Evolutionary conservation across 1,140 invertebrate species (phyloP).

Genomic region (Euwallacea similis): DNA sequence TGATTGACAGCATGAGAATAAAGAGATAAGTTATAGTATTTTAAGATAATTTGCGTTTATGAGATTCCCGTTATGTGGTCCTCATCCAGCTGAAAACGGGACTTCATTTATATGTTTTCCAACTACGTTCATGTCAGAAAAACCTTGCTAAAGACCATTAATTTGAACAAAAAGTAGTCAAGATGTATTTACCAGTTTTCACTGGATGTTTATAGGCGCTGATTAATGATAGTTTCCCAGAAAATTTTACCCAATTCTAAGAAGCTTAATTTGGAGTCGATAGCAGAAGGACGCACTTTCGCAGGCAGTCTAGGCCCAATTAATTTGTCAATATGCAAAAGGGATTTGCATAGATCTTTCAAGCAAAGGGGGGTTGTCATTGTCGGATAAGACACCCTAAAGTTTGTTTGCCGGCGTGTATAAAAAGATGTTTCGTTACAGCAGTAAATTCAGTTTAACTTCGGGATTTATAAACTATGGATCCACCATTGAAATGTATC

Average conservation of each 20-base stretch:
- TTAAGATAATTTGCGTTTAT: neutral
- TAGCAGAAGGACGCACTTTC: no score
- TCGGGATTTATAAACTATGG: no score
- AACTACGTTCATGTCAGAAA: neutral
- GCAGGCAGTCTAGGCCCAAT: neutral
- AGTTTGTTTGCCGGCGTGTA: neutral
- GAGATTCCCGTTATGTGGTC: neutral
- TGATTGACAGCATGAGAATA: no score
- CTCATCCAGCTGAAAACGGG: neutral
- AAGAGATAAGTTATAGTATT: neutral
- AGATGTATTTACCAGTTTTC: no score
- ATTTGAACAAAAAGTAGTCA: no score
- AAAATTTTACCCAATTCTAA: no score
- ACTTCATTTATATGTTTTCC: neutral
- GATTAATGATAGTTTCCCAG: no score
- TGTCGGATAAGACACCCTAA: neutral
- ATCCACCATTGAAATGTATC: no score
- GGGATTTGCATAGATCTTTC: conserved; percentile 2
- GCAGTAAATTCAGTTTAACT: no score
- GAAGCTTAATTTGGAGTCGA: no score
- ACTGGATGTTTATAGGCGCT: no score
- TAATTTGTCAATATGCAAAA: conserved; percentile 8
- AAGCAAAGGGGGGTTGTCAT: conserved; percentile 7
- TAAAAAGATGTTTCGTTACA: conserved; percentile 1
- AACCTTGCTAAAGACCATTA: neutral